Evolutionary conservation across 2,113 vertebrate genomes (phyloP), one percentile per base, ranked within the genome.

Genomic region (Picathartes gymnocephalus): DNA sequence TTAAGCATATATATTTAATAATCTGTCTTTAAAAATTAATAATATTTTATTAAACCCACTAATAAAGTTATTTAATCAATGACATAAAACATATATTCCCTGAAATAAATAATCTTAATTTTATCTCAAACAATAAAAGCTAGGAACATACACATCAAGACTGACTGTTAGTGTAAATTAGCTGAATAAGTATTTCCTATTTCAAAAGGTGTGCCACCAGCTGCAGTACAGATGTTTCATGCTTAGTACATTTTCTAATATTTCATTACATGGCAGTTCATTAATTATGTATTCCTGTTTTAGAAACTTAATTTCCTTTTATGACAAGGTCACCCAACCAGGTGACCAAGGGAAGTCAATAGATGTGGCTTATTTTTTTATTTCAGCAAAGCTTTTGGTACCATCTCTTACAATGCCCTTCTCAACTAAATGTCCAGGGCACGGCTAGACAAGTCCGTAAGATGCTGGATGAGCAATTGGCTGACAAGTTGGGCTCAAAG

Each of bases 361-460:
- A 4, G 1, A 37, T 37, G 11, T 45, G 17, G 30, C 3, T 10
- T 4, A 4, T 4, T 6, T 4, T 69, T 65, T 40, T 4, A 23
- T 70, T 70, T 71, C 33, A 62, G 30, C 27, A 51, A 79, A 73
- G 25, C 1, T 79, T 50, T 40, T 48, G 28, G 37, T 35, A 48
- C 13, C 19, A 35, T 54, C 19, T 48, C 40, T 81, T 28, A 71
- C 3, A 27, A 14, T 13, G 4, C 10, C 35, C 22, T 48, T 50
- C 42, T 42, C 17, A 22, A 57, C 15, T 80, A 64, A 31, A 27
- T 10, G 14, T 31, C 11, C 42, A 56, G 56, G 17, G 7, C 20
- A 47, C 6, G 13, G 74, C 13, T 40, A 15, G 35, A 64, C 17
- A 57, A 71, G 25, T 15, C 17, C 35, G 27, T 31, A 35, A 56